These are phyloP conservation scores for Biston stratarius DNA, from an alignment of 2,888 invertebrate genomes.

Conservation along the genomic window DNA sequence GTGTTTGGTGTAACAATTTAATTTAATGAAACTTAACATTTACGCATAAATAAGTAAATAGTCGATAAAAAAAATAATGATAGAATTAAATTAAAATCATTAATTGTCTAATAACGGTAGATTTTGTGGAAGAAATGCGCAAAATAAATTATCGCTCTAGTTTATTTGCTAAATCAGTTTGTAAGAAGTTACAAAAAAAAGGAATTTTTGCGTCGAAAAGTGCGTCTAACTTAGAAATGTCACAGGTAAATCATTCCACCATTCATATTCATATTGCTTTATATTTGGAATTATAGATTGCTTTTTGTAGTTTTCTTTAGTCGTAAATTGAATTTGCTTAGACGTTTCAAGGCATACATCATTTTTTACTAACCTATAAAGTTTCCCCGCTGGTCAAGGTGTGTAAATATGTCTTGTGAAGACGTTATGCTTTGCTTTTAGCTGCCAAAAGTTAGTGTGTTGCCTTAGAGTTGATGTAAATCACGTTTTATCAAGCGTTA, in stretches of 20 bases:
- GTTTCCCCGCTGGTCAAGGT: background rate
- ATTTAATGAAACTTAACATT: too few species aligned
- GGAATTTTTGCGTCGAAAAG: background rate
- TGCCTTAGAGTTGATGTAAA: background rate
- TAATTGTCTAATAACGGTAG: too few species aligned
- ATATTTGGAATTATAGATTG: background rate
- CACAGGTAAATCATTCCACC: constrained; percentile 25
- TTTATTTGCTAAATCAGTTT: too few species aligned
- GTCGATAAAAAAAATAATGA: too few species aligned
- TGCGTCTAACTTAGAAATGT: background rate
- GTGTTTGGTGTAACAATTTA: too few species aligned
- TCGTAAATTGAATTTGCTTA: background rate
- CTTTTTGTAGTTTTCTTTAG: constrained; percentile 4
- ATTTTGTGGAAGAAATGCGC: too few species aligned
- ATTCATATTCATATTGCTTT: constrained; percentile 14
- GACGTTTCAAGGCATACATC: background rate
- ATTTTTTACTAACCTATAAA: constrained; percentile 2
- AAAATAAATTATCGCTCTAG: too few species aligned
- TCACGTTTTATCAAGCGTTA: background rate
- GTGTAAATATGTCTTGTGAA: background rate
- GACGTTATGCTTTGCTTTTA: background rate
- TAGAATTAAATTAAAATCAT: too few species aligned
- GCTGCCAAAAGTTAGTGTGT: background rate
- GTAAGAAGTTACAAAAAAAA: background rate
- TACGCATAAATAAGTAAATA: too few species aligned